A percentile compares a stretch with the other conserved stretches of the same genome.
These are phyloP conservation scores for Drosophila diplacantha DNA, from an alignment of 2,888 invertebrate genomes.

Conservation along the genomic window DNA sequence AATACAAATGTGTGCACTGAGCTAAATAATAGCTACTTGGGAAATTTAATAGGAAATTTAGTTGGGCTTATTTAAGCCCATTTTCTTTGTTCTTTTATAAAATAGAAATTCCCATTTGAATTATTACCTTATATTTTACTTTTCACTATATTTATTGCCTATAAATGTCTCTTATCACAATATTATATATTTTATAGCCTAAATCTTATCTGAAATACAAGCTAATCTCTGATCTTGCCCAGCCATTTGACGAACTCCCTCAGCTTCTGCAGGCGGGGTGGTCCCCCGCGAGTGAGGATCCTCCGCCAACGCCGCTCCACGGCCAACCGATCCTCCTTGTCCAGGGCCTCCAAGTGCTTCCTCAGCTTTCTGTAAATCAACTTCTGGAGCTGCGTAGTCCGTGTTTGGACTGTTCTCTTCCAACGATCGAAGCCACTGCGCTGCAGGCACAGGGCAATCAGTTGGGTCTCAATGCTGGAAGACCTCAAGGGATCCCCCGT, in stretches of 20 bases:
- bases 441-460: slow-evolving; percentile 55
- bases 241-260: slow-evolving; percentile 53
- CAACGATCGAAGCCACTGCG: slow-evolving; percentile 61
- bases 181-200: neutral
- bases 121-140: neutral
- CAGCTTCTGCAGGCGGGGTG: slow-evolving; percentile 44
- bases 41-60: too few species aligned
- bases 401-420: slow-evolving; percentile 57
- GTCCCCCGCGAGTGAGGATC: slow-evolving; percentile 42
- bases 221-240: slow-evolving; percentile 32
- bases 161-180: slow-evolving; percentile 15
- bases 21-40: neutral
- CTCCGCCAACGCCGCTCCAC: slow-evolving; percentile 45
- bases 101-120: neutral
- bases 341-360: slow-evolving; percentile 37
- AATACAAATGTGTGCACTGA: neutral
- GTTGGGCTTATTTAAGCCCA: too few species aligned
- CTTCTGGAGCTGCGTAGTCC: slow-evolving; percentile 44
- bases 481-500: slow-evolving; percentile 40
- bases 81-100: too few species aligned
- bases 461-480: slow-evolving; percentile 48
- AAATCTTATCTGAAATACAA: neutral
- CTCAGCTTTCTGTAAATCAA: slow-evolving; percentile 40
- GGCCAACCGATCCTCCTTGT: slow-evolving; percentile 45
- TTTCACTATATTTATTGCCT: neutral